These are phyloP conservation scores for Drosophila mimetica DNA, from an alignment of 2,888 invertebrate species.

Conservation along the genomic window DNA sequence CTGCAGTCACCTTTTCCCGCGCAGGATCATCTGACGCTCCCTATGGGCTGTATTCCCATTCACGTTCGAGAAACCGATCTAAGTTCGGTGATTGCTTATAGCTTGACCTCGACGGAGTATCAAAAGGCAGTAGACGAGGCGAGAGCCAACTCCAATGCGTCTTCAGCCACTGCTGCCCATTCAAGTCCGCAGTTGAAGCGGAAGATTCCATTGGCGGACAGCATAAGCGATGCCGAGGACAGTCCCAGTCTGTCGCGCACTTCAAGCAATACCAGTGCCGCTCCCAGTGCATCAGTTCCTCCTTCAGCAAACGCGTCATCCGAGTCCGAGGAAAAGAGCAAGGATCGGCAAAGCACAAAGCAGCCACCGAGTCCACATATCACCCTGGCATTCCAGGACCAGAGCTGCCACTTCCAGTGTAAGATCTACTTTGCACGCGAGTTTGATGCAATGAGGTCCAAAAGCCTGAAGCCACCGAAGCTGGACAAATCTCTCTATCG, in stretches of 20 bases:
- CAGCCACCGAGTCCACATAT: conserved; percentile 84
- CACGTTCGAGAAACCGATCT: conserved; percentile 92
- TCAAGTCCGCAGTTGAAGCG: conserved; percentile 82
- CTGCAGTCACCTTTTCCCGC: conserved; percentile 87
- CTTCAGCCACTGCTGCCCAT: conserved; percentile 28
- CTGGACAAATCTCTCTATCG: conserved; percentile 78
- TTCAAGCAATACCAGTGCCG: conserved; percentile 36
- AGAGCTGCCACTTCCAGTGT: conserved; percentile 93
- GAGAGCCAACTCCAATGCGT: conserved; percentile 82
- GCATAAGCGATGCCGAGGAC: conserved; percentile 73
- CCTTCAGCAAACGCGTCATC: conserved; percentile 28
- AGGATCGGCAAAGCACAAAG: conserved; percentile 37
- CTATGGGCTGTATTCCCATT: conserved; percentile 87
- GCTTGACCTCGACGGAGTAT: conserved; percentile 90
- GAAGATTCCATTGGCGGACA: conserved; percentile 50
- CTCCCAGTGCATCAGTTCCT: conserved; percentile 19
- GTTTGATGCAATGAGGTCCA: conserved; percentile 91
- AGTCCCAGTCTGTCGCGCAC: conserved; percentile 42
- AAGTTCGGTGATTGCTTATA: conserved; percentile 93
- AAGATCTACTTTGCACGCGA: conserved; percentile 95
- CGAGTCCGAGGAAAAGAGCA: conserved; percentile 56
- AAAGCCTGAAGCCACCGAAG: conserved; percentile 78
- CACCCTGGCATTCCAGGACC: conserved; percentile 87
- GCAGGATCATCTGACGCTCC: conserved; percentile 90
- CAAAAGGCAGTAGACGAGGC: conserved; percentile 85